Percentiles rank a stretch among this genome's conserved stretches.
Conservation (phyloP, 2,113 vertebrate species). For the Lophura nycthemera region DNA sequence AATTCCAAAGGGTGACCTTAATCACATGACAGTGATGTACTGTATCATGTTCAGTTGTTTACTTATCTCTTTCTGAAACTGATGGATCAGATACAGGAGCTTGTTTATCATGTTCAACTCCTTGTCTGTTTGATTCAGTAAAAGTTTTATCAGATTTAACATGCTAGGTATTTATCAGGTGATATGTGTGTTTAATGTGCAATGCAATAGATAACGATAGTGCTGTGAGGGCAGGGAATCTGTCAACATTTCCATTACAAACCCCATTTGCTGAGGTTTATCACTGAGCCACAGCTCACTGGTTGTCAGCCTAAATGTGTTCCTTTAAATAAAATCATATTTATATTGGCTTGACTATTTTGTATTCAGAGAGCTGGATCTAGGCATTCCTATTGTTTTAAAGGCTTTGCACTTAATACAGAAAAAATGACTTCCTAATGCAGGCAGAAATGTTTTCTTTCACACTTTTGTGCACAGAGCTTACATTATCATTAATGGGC, state of each 20-base stretch:
- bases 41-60: conserved; percentile 62
- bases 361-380: not conserved
- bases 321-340: conserved; percentile 24
- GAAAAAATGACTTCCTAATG: not conserved
- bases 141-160: conserved; percentile 74
- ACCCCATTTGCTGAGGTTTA: conserved; percentile 54
- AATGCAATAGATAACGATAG: conserved; percentile 57
- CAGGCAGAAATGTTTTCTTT: not conserved
- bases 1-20: conserved; percentile 53
- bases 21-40: conserved; percentile 66
- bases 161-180: conserved; percentile 69
- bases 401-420: not conserved
- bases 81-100: conserved; percentile 66
- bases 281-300: conserved; percentile 44
- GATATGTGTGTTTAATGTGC: conserved; percentile 61
- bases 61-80: conserved; percentile 71
- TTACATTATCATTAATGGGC: not conserved
- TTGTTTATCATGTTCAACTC: conserved; percentile 70
- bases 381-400: not conserved
- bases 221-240: conserved; percentile 39
- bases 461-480: not conserved
- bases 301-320: not conserved
- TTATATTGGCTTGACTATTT: conserved; percentile 25
- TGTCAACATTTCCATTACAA: conserved; percentile 61
- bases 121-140: conserved; percentile 69